These are phyloP conservation scores for Pseudois nayaur DNA, from an alignment of 2,113 vertebrate genomes.

Conservation along the genomic window DNA sequence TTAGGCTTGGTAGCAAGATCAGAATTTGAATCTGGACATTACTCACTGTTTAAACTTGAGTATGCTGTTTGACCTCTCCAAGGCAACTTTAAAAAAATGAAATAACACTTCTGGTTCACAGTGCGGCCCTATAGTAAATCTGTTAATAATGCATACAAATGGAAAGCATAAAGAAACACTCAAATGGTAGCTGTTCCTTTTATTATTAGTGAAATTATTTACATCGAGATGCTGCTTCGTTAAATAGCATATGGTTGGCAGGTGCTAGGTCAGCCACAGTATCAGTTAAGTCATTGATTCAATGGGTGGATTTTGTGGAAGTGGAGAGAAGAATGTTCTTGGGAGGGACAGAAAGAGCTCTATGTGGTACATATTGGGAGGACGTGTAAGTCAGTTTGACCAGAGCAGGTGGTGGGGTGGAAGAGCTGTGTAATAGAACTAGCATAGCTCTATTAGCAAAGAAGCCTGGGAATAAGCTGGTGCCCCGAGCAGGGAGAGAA, in stretches of 20 bases:
- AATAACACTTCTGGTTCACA: neutral
- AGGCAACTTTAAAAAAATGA: neutral
- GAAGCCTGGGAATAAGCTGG: neutral
- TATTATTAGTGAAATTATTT: neutral
- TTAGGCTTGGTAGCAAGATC: neutral
- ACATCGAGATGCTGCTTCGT: neutral
- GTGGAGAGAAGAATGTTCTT: neutral
- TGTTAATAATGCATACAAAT: neutral
- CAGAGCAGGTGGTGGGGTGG: neutral
- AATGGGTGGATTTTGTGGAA: neutral
- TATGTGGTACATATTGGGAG: neutral
- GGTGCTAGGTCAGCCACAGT: neutral
- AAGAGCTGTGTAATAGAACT: neutral
- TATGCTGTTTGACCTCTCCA: neutral
- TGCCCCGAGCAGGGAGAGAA: neutral
- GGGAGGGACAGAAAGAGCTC: neutral
- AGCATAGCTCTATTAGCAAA: neutral
- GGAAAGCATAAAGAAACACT: neutral
- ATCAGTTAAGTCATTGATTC: neutral
- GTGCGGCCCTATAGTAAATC: neutral
- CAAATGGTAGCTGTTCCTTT: neutral
- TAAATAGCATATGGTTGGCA: neutral
- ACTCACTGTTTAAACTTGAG: neutral
- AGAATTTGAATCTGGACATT: neutral
- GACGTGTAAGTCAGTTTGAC: neutral